Evolutionary conservation across 2,113 vertebrate genomes (phyloP).

Genomic region (Nothocercus julius): DNA sequence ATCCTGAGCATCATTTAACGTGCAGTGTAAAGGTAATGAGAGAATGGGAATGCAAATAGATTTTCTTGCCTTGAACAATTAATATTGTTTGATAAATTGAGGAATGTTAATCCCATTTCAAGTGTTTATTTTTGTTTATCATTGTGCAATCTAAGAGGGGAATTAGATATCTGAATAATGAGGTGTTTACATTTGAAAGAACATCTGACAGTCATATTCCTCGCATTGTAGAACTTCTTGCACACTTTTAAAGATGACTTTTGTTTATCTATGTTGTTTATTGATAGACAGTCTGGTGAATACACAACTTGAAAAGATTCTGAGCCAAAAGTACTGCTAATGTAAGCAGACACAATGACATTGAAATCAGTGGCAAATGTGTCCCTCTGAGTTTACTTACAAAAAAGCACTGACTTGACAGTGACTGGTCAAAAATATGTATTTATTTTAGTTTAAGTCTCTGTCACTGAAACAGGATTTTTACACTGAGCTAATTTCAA

Average conservation of each 20-base stretch:
- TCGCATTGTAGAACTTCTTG: not conserved
- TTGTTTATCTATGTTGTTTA: constrained; percentile 32
- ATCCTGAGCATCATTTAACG: not conserved
- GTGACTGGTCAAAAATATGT: not conserved
- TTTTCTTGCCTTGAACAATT: not conserved
- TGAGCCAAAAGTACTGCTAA: not conserved
- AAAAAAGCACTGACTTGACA: not conserved
- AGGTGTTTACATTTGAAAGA: constrained; percentile 29
- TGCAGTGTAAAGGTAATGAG: not conserved
- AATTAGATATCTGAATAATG: constrained; percentile 36
- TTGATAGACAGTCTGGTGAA: constrained; percentile 2
- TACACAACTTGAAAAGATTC: not conserved
- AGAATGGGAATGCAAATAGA: not conserved
- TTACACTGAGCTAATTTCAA: not conserved
- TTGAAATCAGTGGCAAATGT: accelerated
- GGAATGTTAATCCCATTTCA: not conserved
- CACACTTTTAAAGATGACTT: not conserved
- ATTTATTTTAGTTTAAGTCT: not conserved
- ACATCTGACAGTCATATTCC: not conserved
- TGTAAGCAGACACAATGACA: not conserved
- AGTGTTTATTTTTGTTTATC: constrained; percentile 42
- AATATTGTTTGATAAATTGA: not conserved
- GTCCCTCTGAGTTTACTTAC: not conserved
- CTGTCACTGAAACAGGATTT: constrained; percentile 23
- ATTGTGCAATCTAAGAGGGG: not conserved